Evolutionary conservation across 2,888 invertebrate genomes (phyloP).

Genomic region (Drosophila paranaensis): DNA sequence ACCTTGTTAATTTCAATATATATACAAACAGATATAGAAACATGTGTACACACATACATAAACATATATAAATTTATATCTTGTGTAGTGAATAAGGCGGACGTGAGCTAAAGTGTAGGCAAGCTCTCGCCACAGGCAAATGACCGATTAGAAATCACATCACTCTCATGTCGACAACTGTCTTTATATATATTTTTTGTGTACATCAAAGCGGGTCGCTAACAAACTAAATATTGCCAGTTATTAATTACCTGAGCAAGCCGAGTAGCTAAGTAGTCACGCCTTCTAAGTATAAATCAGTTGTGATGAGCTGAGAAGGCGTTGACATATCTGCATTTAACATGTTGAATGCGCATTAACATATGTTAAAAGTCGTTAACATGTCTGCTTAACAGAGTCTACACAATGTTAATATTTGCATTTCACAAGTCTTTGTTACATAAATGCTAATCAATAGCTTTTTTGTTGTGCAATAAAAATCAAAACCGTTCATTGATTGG

Average conservation of each 20-base stretch:
- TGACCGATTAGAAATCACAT: constrained; percentile 76
- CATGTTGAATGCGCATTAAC: too few species aligned
- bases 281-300: constrained; percentile 33
- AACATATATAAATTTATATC: not conserved
- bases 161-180: constrained; percentile 49
- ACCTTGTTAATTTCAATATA: constrained; percentile 61
- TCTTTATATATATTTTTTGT: constrained; percentile 5
- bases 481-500: not conserved
- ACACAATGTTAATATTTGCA: not conserved
- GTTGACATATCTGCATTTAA: constrained; percentile 1
- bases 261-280: constrained; percentile 16
- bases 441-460: not conserved
- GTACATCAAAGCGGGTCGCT: constrained; percentile 60
- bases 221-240: constrained; percentile 62
- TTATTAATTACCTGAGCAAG: constrained; percentile 60
- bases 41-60: not conserved
- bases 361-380: constrained; percentile 1
- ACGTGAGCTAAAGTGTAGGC: constrained; percentile 29
- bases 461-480: not conserved
- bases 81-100: constrained; percentile 15
- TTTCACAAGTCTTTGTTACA: not conserved
- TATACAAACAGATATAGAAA: not conserved
- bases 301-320: not conserved
- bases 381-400: not conserved
- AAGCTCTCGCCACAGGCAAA: constrained; percentile 52